Conservation (phyloP, 1,140 invertebrate species). For the Zaprionus lachaisei region DNA sequence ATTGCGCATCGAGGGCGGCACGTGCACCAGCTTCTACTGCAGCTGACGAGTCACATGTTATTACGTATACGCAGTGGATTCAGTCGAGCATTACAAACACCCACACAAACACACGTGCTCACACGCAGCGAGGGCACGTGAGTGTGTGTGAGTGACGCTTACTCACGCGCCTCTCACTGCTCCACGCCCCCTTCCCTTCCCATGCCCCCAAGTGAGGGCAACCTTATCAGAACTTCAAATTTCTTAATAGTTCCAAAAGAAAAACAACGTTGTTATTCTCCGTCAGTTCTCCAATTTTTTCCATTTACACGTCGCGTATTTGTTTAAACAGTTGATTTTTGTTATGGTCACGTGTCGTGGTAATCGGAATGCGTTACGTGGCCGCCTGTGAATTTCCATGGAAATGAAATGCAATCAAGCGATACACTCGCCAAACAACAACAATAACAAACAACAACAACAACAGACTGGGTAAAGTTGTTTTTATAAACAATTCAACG, state of each 20-base stretch:
- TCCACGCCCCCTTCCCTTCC: neutral
- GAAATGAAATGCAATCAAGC: constrained; percentile 58
- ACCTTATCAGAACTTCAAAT: constrained; percentile 35
- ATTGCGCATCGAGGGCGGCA: constrained; percentile 23
- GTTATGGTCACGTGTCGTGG: constrained; percentile 64
- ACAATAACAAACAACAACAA: neutral
- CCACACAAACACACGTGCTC: neutral
- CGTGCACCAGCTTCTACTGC: constrained; percentile 40
- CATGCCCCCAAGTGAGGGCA: neutral
- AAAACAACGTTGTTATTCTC: constrained; percentile 14
- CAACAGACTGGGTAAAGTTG: constrained; percentile 24
- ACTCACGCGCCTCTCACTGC: constrained; percentile 29
- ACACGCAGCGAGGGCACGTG: constrained; percentile 51
- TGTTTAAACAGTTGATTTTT: constrained; percentile 40
- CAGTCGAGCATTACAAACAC: constrained; percentile 5
- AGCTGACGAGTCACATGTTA: constrained; percentile 40
- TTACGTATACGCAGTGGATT: constrained; percentile 16
- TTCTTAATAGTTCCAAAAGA: constrained; percentile 25
- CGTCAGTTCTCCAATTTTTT: constrained; percentile 7
- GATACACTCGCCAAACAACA: constrained; percentile 7
- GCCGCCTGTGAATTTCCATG: constrained; percentile 59
- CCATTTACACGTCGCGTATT: constrained; percentile 13
- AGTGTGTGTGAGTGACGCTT: neutral
- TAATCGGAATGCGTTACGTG: constrained; percentile 66
- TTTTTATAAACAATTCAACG: constrained; percentile 42